Percentiles rank a stretch among this genome's conserved stretches.
phyloP scores from a whole-genome alignment of 2,888 invertebrate genomes.

The Agriopis aurantiaria region DNA sequence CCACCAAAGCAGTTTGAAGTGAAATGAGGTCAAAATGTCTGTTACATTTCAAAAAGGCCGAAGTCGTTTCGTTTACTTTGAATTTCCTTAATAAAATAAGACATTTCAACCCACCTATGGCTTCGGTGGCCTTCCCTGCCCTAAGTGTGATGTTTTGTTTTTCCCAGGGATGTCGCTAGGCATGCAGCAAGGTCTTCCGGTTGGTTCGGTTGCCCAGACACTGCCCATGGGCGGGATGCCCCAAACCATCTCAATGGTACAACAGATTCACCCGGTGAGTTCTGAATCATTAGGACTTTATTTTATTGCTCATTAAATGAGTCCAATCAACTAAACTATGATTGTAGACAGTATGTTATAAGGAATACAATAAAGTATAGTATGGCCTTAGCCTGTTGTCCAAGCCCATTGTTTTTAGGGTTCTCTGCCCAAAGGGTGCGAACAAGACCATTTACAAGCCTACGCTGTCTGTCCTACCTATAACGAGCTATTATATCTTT shows the following conservation, averaged over 20 bases:
- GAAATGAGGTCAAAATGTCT: no score
- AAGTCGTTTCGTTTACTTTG: not conserved
- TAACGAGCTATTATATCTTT: no score
- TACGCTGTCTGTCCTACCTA: no score
- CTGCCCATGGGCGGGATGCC: constrained; percentile 82
- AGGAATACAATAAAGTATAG: no score
- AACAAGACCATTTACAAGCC: no score
- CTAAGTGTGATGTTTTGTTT: not conserved
- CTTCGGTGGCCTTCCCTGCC: not conserved
- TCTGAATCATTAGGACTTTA: not conserved
- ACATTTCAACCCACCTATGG: not conserved
- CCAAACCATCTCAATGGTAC: constrained; percentile 87
- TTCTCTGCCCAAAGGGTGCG: no score
- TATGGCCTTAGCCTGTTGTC: no score
- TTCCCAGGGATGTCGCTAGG: constrained; percentile 86
- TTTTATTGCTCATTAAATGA: not conserved
- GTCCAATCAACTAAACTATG: not conserved
- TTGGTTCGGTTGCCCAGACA: constrained; percentile 87
- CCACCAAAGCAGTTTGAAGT: no score
- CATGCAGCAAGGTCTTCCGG: constrained; percentile 88
- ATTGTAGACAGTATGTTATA: no score
- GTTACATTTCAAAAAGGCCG: no score
- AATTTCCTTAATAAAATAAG: not conserved
- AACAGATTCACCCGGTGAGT: constrained; percentile 87
- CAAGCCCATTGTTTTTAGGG: no score